Percentiles rank a stretch among this genome's conserved stretches.
phyloP scores from a whole-genome alignment of 2,888 invertebrate species.

The Heliconius ismenius region DNA sequence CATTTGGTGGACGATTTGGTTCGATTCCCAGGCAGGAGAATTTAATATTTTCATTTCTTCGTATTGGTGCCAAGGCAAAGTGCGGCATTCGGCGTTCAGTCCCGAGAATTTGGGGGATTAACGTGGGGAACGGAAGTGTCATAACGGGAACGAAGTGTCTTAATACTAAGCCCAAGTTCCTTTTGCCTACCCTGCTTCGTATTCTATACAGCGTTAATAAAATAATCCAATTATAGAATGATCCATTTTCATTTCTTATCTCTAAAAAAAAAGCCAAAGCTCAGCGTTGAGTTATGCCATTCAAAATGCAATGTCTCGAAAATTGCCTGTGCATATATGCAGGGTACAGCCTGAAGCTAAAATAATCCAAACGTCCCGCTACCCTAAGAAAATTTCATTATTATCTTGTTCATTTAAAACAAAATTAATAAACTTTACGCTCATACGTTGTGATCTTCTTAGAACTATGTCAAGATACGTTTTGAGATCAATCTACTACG shows the following conservation, averaged over 20 bases:
- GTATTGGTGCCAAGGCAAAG: too few relatives aligned
- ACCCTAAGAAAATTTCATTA: constrained; percentile 27
- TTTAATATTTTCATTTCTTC: too few relatives aligned
- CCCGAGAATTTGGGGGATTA: too few relatives aligned
- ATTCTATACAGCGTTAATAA: too few relatives aligned
- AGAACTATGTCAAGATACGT: constrained; percentile 20
- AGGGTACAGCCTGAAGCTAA: too few relatives aligned
- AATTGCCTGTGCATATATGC: neutral
- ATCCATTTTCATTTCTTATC: neutral
- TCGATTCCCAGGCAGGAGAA: neutral
- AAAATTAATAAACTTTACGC: constrained; percentile 21
- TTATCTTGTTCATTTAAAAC: constrained; percentile 2
- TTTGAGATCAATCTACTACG: neutral
- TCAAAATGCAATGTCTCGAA: neutral
- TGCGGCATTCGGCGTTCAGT: too few relatives aligned
- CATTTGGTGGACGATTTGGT: too few relatives aligned
- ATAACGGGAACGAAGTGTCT: too few relatives aligned
- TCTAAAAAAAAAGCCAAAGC: neutral
- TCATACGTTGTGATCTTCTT: constrained; percentile 3
- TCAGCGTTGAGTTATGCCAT: too few relatives aligned
- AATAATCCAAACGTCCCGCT: constrained; percentile 17
- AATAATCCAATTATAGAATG: neutral
- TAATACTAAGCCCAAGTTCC: too few relatives aligned
- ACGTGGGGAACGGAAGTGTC: too few relatives aligned
- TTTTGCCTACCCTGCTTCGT: too few relatives aligned